Conservation (phyloP, 1,140 invertebrate genomes). For the Zaprionus davidi region DNA sequence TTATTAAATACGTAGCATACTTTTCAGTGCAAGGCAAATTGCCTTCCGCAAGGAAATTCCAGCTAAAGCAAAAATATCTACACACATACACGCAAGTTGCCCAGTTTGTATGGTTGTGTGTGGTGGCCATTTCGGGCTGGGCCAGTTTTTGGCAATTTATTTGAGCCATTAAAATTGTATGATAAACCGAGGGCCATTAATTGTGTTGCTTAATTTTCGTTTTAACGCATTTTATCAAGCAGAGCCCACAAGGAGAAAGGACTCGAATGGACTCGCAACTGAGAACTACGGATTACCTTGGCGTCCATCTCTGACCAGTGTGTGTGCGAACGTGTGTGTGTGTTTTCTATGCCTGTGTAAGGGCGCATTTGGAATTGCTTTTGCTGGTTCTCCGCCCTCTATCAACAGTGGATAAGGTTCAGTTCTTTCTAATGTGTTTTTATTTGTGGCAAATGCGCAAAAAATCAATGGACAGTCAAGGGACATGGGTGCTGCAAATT, state of each 20-base stretch:
- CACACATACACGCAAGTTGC: not conserved
- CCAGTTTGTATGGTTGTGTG: not conserved
- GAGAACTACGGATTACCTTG: slow-evolving; percentile 32
- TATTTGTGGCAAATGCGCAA: slow-evolving; percentile 56
- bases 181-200: slow-evolving; percentile 75
- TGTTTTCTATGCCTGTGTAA: not conserved
- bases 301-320: slow-evolving; percentile 1
- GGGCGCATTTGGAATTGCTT: slow-evolving; percentile 31
- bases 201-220: slow-evolving; percentile 81
- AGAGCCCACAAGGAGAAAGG: slow-evolving; percentile 43
- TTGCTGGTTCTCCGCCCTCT: not conserved
- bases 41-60: not conserved
- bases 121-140: slow-evolving; percentile 38
- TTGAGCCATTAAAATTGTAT: slow-evolving; percentile 80
- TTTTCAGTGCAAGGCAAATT: not conserved
- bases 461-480: slow-evolving; percentile 64
- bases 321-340: not conserved
- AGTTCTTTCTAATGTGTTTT: slow-evolving; percentile 66
- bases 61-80: not conserved
- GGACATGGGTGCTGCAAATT: slow-evolving; percentile 11
- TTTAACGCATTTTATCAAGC: slow-evolving; percentile 80
- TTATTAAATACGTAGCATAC: slow-evolving; percentile 7
- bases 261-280: slow-evolving; percentile 24
- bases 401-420: slow-evolving; percentile 45
- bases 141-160: slow-evolving; percentile 73